phyloP scores from a whole-genome alignment of 2,888 invertebrate species.

The Synergus japonicus region DNA sequence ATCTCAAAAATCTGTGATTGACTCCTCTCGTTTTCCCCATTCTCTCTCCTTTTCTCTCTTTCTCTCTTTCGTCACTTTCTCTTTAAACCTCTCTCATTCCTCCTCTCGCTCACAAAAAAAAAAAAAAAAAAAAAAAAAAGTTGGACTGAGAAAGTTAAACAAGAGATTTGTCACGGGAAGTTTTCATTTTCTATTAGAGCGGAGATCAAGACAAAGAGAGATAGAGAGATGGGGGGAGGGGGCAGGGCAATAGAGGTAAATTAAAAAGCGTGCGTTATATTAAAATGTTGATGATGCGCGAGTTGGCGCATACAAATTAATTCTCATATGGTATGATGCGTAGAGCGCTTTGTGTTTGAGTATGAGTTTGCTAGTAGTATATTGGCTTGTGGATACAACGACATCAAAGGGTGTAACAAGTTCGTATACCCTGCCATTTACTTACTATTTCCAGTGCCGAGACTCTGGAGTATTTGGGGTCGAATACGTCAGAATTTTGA shows the following conservation, averaged over 20 bases:
- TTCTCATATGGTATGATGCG: constrained; percentile 14
- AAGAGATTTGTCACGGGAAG: not conserved
- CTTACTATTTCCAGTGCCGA: constrained; percentile 4
- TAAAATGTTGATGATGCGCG: constrained; percentile 27
- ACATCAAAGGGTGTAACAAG: constrained; percentile 21
- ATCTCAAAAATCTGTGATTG: constrained; percentile 32
- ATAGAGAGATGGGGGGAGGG: not conserved
- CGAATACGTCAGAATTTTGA: constrained; percentile 33
- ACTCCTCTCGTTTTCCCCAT: constrained; percentile 47
- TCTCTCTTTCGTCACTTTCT: constrained; percentile 44
- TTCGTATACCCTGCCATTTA: constrained; percentile 20
- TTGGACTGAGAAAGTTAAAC: constrained; percentile 37
- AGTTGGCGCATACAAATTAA: constrained; percentile 36
- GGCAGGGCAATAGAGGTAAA: not conserved
- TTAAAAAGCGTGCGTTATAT: constrained; percentile 16
- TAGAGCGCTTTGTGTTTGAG: constrained; percentile 19
- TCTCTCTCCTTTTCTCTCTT: constrained; percentile 46
- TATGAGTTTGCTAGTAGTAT: constrained; percentile 14
- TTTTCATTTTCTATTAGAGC: not conserved
- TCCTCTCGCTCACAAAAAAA: constrained; percentile 42
- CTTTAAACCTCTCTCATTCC: constrained; percentile 21
- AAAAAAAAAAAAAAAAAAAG: not conserved
- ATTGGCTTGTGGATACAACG: constrained; percentile 1
- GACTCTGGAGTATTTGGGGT: constrained; percentile 22
- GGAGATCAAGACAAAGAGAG: not conserved